Base-by-base conservation (phyloP, 2,113 vertebrate genomes). In the Gobio gobio region DNA sequence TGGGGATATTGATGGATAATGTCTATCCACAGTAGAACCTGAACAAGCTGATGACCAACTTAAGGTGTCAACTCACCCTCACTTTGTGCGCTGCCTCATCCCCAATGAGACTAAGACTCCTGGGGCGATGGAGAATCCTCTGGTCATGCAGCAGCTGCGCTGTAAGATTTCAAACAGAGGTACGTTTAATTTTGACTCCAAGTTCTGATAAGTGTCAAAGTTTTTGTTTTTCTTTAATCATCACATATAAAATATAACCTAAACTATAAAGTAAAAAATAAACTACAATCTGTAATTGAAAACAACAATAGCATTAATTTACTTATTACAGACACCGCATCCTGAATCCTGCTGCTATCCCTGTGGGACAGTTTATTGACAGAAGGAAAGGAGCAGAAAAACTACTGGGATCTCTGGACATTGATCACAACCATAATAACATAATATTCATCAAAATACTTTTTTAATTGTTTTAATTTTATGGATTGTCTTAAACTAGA, bases 61-160 rank as follows among this genome's bases (percentile, higher is more conserved):
- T 96, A 86, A 91, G 92, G 87, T 95, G 87, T 95, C 93, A 0
- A 96, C 96, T 70, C 95, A 95, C 51, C 95, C 95, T 83, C 96
- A 97, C 86, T 97, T 97, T 86, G 96, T 97, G 58, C 93, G 94
- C 2, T 97, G 96, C 86, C 90, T 97, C 81, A 96, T 97, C 83
- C 96, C 96, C 86, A 97, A 96, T 0, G 95, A 97, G 91, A 96
- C 94, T 43, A 96, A 96, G 89, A 96, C 94, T 29, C 95, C 95
- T 91, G 95, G 96, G 94, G 87, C 79, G 43, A 90, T 90, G 89
- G 89, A 90, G 80, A 90, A 88, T 73, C 86, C 86, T 75, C 82
- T 90, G 63, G 87, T 88, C 10, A 95, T 95, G 94, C 94, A 95
- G 87, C 94, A 95, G 86, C 92, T 94, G 74, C 93, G 94, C 82